Conservation (phyloP, 2,113 vertebrate genomes). For the Pagrus major region DNA sequence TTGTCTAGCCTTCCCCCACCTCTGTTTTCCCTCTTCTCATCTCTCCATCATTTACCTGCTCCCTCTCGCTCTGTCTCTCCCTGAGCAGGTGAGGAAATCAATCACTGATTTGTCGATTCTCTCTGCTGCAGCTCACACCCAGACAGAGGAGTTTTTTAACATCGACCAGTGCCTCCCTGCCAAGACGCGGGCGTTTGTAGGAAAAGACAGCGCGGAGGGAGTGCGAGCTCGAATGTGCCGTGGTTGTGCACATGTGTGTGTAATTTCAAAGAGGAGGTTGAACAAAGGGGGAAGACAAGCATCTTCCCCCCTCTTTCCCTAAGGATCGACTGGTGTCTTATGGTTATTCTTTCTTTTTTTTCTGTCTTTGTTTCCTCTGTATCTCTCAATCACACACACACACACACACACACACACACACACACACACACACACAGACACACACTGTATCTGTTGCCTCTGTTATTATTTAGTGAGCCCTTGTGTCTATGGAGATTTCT, state of each 20-base stretch:
- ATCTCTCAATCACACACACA: slow-evolving; percentile 9
- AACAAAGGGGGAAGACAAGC: slow-evolving; percentile 45
- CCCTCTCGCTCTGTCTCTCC: slow-evolving; percentile 18
- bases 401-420: slow-evolving; percentile 9
- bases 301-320: slow-evolving; percentile 31
- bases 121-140: slow-evolving; percentile 52
- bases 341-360: slow-evolving; percentile 10
- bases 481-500: slow-evolving; percentile 70
- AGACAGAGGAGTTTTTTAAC: slow-evolving; percentile 45
- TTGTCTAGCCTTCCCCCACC: neutral
- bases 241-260: slow-evolving; percentile 10
- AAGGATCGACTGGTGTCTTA: slow-evolving; percentile 13
- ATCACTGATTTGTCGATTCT: slow-evolving; percentile 64
- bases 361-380: slow-evolving; percentile 19
- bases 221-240: neutral
- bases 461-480: slow-evolving; percentile 64
- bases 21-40: slow-evolving; percentile 31
- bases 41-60: slow-evolving; percentile 59
- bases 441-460: slow-evolving; percentile 10
- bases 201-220: neutral
- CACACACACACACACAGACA: slow-evolving; percentile 10
- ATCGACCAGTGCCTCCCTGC: slow-evolving; percentile 46
- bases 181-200: slow-evolving; percentile 10
- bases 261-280: slow-evolving; percentile 30
- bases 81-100: slow-evolving; percentile 70